phyloP scores from a whole-genome alignment of 2,113 vertebrate genomes.

The Glareola pratincola region DNA sequence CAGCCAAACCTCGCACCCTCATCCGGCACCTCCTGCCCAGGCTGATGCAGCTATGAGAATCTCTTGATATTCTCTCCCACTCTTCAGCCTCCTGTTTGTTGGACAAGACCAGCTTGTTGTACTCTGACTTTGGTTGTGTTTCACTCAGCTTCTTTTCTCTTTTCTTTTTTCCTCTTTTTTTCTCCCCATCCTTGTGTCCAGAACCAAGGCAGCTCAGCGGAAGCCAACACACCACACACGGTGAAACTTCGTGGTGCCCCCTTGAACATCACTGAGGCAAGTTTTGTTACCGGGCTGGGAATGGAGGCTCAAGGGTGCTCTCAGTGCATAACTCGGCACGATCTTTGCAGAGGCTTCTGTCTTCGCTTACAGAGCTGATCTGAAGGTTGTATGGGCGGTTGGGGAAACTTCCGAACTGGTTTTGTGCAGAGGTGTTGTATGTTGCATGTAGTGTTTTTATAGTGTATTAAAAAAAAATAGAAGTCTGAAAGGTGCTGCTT shows the following conservation, averaged over 20 bases:
- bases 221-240: constrained; percentile 77
- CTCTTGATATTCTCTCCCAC: neutral
- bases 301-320: neutral
- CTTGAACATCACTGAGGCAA: constrained; percentile 86
- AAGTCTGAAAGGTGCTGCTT: neutral
- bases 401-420: neutral
- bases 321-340: accelerated
- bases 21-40: neutral
- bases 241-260: constrained; percentile 89
- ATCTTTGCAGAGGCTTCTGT: neutral
- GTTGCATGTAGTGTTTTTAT: accelerated
- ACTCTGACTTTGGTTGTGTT: neutral
- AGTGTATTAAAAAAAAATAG: neutral
- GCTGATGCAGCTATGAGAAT: neutral
- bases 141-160: neutral
- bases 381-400: neutral
- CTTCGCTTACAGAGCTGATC: accelerated
- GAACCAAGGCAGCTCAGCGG: constrained; percentile 29
- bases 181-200: neutral
- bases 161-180: too few species aligned
- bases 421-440: neutral
- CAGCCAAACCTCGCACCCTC: neutral
- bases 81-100: neutral
- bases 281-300: neutral
- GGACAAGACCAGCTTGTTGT: neutral